phyloP scores from a whole-genome alignment of 1,140 invertebrate species.

The Macrocentrus cingulum region DNA sequence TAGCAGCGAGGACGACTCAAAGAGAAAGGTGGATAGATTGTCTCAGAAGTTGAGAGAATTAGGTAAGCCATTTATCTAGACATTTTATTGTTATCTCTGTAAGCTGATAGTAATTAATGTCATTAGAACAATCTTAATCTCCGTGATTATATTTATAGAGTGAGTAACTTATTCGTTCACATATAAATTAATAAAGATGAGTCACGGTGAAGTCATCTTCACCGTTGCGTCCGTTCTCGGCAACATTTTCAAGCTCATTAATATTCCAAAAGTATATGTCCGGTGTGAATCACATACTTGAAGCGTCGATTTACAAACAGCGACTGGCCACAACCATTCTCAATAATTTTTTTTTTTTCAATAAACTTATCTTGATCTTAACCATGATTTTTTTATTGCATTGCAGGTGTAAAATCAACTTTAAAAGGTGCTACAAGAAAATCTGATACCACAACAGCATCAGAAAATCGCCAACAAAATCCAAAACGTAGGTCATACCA shows the following conservation, averaged over 20 bases:
- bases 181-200: slow-evolving; percentile 25
- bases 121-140: not conserved
- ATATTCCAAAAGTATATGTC: slow-evolving; percentile 26
- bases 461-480: slow-evolving; percentile 25
- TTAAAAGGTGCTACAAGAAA: slow-evolving; percentile 26
- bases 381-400: not conserved
- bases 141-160: slow-evolving; percentile 8
- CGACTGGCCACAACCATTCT: not conserved
- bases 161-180: not conserved
- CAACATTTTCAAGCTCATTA: slow-evolving; percentile 25
- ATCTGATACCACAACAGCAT: slow-evolving; percentile 26
- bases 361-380: too few species aligned
- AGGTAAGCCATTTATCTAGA: slow-evolving; percentile 30
- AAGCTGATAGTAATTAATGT: slow-evolving; percentile 1
- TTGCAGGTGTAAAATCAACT: slow-evolving; percentile 29
- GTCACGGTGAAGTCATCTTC: slow-evolving; percentile 33
- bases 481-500: slow-evolving; percentile 32
- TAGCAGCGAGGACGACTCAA: slow-evolving; percentile 64
- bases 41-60: slow-evolving; percentile 43
- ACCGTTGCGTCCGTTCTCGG: slow-evolving; percentile 7
- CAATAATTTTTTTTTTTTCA: not conserved
- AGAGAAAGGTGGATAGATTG: slow-evolving; percentile 42
- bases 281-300: slow-evolving; percentile 22
- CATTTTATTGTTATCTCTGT: not conserved
- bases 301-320: not conserved